Base-by-base conservation (phyloP, 2,797 vertebrate genomes). In the Naso thynnoides region DNA sequence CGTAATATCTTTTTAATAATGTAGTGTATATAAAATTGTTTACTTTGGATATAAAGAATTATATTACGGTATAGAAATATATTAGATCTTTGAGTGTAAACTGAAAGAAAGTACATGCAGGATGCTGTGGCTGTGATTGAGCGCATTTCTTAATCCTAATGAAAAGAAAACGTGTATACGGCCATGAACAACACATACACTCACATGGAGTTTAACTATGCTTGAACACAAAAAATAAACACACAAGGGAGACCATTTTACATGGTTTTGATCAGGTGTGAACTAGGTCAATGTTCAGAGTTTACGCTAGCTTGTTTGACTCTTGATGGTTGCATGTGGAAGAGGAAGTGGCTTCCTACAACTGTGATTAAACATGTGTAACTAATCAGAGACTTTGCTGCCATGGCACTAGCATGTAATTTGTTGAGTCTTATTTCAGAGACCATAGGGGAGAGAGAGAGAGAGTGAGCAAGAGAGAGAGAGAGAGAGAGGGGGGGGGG, bases 311-410 rank as follows among this genome's bases (percentile, higher is more conserved):
- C 94, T 86, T 95, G 91, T 94, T 95, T 91, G 79, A 94, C 94
- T 95, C 92, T 94, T 95, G 95, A 95, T 94, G 95, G 94, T 94
- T 94, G 92, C 84, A 77, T 84, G 74, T 95, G 94, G 93, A 94
- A 95, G 94, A 96, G 96, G 96, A 98, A 96, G 96, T 96, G 92
- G 94, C 95, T 96, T 96, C 95, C 92, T 96, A 94, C 95, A 95
- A 95, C 95, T 96, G 95, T 97, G 96, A 97, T 97, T 97, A 98
- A 98, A 97, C 97, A 97, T 96, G 95, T 97, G 96, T 95, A 96
- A 96, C 97, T 96, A 97, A 97, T 98, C 97, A 97, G 94, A 92
- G 93, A 94, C 94, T 91, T 95, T 95, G 94, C 95, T 95, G 95
- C 94, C 88, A 94, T 93, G 92, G 94, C 90, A 91, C 95, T 95